phyloP scores from a whole-genome alignment of 2,888 invertebrate genomes.

The Octodonta nipae region DNA sequence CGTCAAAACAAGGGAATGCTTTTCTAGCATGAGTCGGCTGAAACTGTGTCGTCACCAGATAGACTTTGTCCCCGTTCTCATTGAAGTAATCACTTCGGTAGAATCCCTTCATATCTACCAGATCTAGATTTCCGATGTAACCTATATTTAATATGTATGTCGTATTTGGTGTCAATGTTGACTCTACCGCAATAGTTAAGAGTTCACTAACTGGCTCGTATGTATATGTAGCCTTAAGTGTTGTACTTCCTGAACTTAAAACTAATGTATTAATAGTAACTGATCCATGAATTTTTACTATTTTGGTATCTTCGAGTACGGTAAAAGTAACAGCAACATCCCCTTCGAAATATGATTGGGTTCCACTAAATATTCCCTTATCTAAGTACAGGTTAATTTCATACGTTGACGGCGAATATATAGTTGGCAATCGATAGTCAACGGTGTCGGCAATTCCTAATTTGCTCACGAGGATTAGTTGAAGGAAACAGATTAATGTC shows the following conservation, averaged over 20 bases:
- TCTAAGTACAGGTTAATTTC: slow-evolving; percentile 34
- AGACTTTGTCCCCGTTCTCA: slow-evolving; percentile 19
- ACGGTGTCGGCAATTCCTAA: too few relatives aligned
- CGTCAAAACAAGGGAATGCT: slow-evolving; percentile 70
- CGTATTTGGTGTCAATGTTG: slow-evolving; percentile 5
- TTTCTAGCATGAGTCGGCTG: slow-evolving; percentile 52
- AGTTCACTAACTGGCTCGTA: slow-evolving; percentile 14
- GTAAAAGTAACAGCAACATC: slow-evolving; percentile 7
- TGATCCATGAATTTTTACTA: slow-evolving; percentile 7
- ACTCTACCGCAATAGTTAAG: slow-evolving; percentile 8
- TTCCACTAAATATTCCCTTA: slow-evolving; percentile 9
- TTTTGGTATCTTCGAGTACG: slow-evolving; percentile 1
- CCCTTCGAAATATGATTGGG: slow-evolving; percentile 6
- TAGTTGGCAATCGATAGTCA: slow-evolving; percentile 39
- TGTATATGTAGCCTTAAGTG: neutral
- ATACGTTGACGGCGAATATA: slow-evolving; percentile 42
- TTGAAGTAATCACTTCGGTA: slow-evolving; percentile 37
- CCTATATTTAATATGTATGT: slow-evolving; percentile 10
- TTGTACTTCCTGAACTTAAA: slow-evolving; percentile 1
- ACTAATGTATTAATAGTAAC: slow-evolving; percentile 6
- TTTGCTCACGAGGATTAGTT: too few relatives aligned
- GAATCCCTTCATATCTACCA: slow-evolving; percentile 36
- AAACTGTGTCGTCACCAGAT: slow-evolving; percentile 52
- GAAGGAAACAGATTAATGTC: too few relatives aligned
- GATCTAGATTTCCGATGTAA: slow-evolving; percentile 23